Evolutionary conservation across 1,140 invertebrate species (phyloP).

Genomic region (Frieseomelitta varia): DNA sequence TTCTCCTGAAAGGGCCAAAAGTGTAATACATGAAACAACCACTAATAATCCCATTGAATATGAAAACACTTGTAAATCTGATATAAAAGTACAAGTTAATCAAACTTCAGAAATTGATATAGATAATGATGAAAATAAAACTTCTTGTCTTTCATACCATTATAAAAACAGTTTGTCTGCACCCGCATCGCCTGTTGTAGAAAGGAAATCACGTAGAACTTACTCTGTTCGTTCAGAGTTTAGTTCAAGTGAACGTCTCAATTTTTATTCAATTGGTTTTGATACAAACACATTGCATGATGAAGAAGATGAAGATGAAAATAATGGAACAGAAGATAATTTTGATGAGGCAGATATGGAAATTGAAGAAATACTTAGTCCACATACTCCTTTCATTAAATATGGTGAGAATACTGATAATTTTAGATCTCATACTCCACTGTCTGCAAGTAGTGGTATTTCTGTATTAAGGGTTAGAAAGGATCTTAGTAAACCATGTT

Average conservation of each 20-base stretch:
- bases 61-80: slow-evolving; percentile 29
- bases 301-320: slow-evolving; percentile 72
- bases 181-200: slow-evolving; percentile 72
- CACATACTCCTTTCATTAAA: slow-evolving; percentile 70
- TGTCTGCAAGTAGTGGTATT: slow-evolving; percentile 70
- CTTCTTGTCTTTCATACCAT: slow-evolving; percentile 62
- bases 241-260: slow-evolving; percentile 74
- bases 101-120: slow-evolving; percentile 28
- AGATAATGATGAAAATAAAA: slow-evolving; percentile 42
- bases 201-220: slow-evolving; percentile 66
- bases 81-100: slow-evolving; percentile 40
- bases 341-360: slow-evolving; percentile 82
- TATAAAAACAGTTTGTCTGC: slow-evolving; percentile 76
- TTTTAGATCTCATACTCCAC: slow-evolving; percentile 70
- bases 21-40: slow-evolving; percentile 44
- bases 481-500: slow-evolving; percentile 69
- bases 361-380: slow-evolving; percentile 71
- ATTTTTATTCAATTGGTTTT: slow-evolving; percentile 71
- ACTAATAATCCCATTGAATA: slow-evolving; percentile 19
- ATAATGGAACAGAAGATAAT: slow-evolving; percentile 74
- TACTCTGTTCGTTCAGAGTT: slow-evolving; percentile 73
- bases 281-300: slow-evolving; percentile 71
- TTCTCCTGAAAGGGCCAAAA: slow-evolving; percentile 32
- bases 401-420: slow-evolving; percentile 55
- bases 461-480: slow-evolving; percentile 71